These are phyloP conservation scores for Deroplatys truncata DNA, from an alignment of 2,888 invertebrate genomes.

Conservation along the genomic window DNA sequence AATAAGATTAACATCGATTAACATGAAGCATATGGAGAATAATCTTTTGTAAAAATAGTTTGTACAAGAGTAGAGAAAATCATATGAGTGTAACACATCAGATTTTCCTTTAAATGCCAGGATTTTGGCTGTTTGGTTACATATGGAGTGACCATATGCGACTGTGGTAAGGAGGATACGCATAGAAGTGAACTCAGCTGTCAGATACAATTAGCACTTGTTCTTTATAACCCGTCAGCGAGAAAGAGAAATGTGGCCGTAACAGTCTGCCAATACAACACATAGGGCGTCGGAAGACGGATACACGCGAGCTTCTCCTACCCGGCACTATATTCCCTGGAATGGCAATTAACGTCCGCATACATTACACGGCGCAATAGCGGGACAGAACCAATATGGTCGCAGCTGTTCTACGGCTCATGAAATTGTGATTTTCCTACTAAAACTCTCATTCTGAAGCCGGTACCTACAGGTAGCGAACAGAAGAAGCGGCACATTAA, in stretches of 20 bases:
- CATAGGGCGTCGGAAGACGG: neutral
- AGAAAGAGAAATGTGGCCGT: neutral
- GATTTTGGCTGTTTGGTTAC: too few relatives aligned
- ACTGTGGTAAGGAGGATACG: too few relatives aligned
- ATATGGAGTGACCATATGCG: too few relatives aligned
- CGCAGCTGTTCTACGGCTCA: neutral
- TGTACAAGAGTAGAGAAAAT: too few relatives aligned
- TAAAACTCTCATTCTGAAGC: neutral
- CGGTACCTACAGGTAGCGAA: neutral
- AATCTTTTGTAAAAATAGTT: too few relatives aligned
- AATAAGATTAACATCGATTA: too few relatives aligned
- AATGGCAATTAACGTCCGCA: neutral
- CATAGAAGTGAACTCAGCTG: neutral
- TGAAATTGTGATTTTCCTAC: neutral
- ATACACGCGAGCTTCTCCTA: neutral
- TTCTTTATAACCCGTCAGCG: neutral
- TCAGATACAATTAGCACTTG: neutral
- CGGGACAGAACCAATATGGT: neutral
- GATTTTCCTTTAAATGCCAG: too few relatives aligned
- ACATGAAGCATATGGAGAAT: too few relatives aligned
- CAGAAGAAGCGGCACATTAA: neutral
- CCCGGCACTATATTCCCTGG: neutral
- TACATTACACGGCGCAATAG: neutral
- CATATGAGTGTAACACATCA: too few relatives aligned
- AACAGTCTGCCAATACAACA: neutral